Evolutionary conservation across 2,888 invertebrate species (phyloP), one percentile per base, ranked within the genome.

Genomic region (Nephrotoma flavescens): DNA sequence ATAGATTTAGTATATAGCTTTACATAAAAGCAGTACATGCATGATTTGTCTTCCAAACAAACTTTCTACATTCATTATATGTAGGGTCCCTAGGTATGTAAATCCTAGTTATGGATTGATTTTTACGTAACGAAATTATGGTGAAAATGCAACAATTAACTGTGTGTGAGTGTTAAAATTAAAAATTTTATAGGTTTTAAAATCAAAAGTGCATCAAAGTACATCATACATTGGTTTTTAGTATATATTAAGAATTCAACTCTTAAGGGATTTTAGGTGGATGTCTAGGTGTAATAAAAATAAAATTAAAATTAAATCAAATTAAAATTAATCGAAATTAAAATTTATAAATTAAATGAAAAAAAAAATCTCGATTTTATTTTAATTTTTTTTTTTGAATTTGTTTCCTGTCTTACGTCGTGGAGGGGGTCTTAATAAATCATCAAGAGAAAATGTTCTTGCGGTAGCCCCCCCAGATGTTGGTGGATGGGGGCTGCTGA

Each of bases 361-460:
- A 57, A 57, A 11, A 71, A 44, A 71, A 71, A 31, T 71, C 9
- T 52, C 52, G 52, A 9, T 71, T 71, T 71, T 71, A 11, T 31
- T 15, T 71, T 19, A 31, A 31, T 57, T 71, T 71, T 31, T 7
- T 71, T 71, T 71, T 71, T 71, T 71, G 71, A 31, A 15, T 84
- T 85, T 87, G 89, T 89, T 89, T 90, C 89, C 90, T 91, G 92
- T 94, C 95, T 95, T 95, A 95, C 95, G 95, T 95, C 95, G 94
- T 92, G 94, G 94, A 93, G 94, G 94, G 92, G 95, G 95, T 93
- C 95, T 95, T 94, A 96, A 95, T 93, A 96, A 95, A 95, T 96
- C 96, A 94, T 96, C 96, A 94, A 96, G 94, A 94, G 96, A 96
- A 94, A 96, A 96, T 92, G 96, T 96, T 93, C 96, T 94, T 92